Base-by-base conservation (phyloP, 2,113 vertebrate species). In the Salvator merianae region DNA sequence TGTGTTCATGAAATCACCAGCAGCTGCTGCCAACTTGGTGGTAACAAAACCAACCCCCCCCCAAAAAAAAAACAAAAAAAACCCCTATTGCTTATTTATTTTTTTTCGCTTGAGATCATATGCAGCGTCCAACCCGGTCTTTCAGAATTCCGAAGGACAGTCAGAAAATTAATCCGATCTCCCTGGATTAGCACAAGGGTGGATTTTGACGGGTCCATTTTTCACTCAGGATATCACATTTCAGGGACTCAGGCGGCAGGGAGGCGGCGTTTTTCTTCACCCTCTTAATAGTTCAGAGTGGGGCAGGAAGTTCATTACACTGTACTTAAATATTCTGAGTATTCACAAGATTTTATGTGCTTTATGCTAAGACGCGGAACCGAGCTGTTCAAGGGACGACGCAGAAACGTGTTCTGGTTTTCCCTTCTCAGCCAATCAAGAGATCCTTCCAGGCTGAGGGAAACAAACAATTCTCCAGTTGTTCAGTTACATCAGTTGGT, bases 391-490 rank as follows among this genome's bases (percentile, higher is more conserved):
- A 32, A 7, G n/a, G 43, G 26, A 55, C 47, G 34, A 30, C 13
- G 63, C 5, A 24, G 28, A 30, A 59, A 63, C 26, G 28, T 9
- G 18, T 24, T 32, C 74, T 47, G 28, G 28, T 82, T 65, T 43
- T n/a, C 38, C 13, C 50, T 43, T 30, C 38, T 63, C 69, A 82
- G 50, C 4, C 26, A 38, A 28, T 13, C 26, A 28, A 38, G 14
- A 4, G 13, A 28, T 36, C 18, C 50, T 77, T 69, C 47, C 13
- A 70, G 30, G 73, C 73, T 55, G 26, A 55, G 50, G 75, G 70
- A 78, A 78, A 47, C 83, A 79, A 84, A 50, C 76, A 78, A 78
- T 84, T 78, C 78, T 34, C 53, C 36, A 10, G 10, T 50, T 3
- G 6, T 75, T 34, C 30, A 9, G 40, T 84, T 84, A 63, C 75